These are phyloP conservation scores for Pseudachorutes palmiensis DNA, from an alignment of 1,140 invertebrate genomes.

Conservation along the genomic window DNA sequence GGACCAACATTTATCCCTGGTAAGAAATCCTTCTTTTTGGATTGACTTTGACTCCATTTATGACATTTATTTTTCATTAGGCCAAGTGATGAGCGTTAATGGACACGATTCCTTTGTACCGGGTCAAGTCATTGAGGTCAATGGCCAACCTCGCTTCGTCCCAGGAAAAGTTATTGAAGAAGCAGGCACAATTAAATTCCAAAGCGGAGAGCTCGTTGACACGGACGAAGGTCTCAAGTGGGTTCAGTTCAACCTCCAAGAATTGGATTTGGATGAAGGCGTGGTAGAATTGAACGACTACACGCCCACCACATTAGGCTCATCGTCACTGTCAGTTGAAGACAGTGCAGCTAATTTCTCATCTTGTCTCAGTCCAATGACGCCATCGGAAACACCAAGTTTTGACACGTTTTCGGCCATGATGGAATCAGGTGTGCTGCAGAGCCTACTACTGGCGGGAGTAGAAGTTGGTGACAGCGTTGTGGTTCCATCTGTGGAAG, in stretches of 20 bases:
- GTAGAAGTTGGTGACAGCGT: neutral
- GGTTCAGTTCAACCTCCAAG: slow-evolving; percentile 13
- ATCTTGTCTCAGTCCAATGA: neutral
- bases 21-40: neutral
- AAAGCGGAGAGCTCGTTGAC: slow-evolving; percentile 3
- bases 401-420: neutral
- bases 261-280: neutral
- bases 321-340: neutral
- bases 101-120: slow-evolving; percentile 9
- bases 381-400: neutral
- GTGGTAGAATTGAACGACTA: neutral
- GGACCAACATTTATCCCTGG: slow-evolving; percentile 12
- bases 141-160: slow-evolving; percentile 1
- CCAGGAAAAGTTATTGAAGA: slow-evolving; percentile 10
- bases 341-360: too few relatives aligned
- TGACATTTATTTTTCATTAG: neutral
- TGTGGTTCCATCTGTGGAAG: neutral
- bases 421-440: neutral
- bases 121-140: slow-evolving; percentile 15
- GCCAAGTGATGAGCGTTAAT: neutral
- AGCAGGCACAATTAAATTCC: neutral
- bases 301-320: neutral
- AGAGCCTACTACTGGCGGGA: neutral
- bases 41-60: too few relatives aligned
- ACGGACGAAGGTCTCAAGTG: slow-evolving; percentile 5